Base-by-base conservation (phyloP, 2,797 vertebrate species). In the Lithobates pipiens region DNA sequence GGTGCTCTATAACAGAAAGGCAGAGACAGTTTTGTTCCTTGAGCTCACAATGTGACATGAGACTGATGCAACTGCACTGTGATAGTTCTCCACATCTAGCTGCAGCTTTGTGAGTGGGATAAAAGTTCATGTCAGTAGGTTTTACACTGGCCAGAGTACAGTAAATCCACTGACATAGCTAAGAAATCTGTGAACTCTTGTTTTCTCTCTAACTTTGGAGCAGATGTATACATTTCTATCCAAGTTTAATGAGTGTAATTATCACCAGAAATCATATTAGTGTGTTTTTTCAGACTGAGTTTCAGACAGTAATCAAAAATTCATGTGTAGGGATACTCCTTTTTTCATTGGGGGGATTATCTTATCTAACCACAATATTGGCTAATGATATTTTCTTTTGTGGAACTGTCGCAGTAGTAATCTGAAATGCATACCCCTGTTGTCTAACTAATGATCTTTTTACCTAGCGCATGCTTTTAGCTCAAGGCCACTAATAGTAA, bases 391-490 rank as follows among this genome's bases (percentile, higher is more conserved):
- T 71, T 21, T 71, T 71, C 54, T 61, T 61, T 61, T 61, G 23
- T 61, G 54, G 21, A 61, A 61, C 23, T 23, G 50, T 54, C 13
- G 21, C 23, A 21, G 54, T 61, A 23, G 21, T 9, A 61, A 1
- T 23, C 21, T 71, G 32, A 39, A 39, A n/a, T 36, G 21, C 34
- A 71, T 36, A 39, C 23, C 23, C 10, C 16, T 32, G n/a, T 50
- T 32, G n/a, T 80, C 36, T 80, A n/a, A 27, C 8, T 69, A 27
- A 80, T 21, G 15, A 50, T 70, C n/a, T 27, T 39, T 36, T 79
- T n/a, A 25, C 32, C 39, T 69, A 46, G 21, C 8, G 46, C 39
- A 80, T 70, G 29, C 23, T 39, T 61, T 79, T 23, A 70, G 68
- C 29, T 39, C 23, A 44, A n/a, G n/a, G 36, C 10, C 77, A 68